Base-by-base conservation (phyloP, 2,113 vertebrate species). In the Eolophus roseicapilla region DNA sequence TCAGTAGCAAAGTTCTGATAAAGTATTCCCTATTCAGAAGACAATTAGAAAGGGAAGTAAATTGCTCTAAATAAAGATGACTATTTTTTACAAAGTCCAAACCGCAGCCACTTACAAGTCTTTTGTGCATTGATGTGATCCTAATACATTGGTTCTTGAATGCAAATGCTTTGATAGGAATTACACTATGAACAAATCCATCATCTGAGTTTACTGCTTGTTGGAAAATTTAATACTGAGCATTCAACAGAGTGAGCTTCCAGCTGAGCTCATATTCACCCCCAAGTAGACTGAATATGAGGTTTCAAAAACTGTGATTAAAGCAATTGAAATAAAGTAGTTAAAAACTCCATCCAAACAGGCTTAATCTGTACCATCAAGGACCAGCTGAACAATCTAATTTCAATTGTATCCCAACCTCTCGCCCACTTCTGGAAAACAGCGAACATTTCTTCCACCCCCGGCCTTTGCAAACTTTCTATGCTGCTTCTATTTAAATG, bases 361-460 rank as follows among this genome's bases (percentile, higher is more conserved):
- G 21, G 17, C 17, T 82, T 85, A 39, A 41, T 80, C 46, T 70
- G 35, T 60, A 52, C 55, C 29, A 39, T 59, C 52, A 75, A 86
- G 24, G 50, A 59, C 39, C 43, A 77, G 28, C 9, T 19, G 55
- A 88, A 70, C 43, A 52, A 50, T 67, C 41, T 39, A 44, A 62
- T 68, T 71, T 64, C 57, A 92, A 33, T 68, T 75, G 55, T 81
- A 55, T 71, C 82, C 62, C 41, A 77, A 27, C 19, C 49, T 79
- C 62, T 90, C 14, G 1, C 73, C 37, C 64, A 67, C 57, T 87
- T 84, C 27, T 60, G 39, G 81, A 84, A 82, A 92, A 57, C 37
- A 92, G 25, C 69, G 92, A 86, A 52, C 17, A 17, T 89, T 95
- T 96, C 62, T 95, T 95, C 83, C 57, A 79, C 83, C 73, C 86